These are phyloP conservation scores for Prionace glauca DNA, from an alignment of 2,797 vertebrate species.

Conservation along the genomic window DNA sequence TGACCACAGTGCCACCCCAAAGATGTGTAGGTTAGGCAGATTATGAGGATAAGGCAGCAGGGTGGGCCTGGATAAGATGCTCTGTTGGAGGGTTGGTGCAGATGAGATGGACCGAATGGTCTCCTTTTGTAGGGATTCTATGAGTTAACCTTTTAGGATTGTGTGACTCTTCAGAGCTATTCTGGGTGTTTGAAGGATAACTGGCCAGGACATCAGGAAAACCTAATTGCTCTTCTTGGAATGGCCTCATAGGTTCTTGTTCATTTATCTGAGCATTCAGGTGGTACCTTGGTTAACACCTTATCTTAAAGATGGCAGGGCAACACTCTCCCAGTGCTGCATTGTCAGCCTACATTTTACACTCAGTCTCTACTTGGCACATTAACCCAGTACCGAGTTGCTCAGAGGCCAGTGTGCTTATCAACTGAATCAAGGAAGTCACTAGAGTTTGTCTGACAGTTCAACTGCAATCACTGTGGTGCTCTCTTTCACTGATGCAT, in stretches of 20 bases:
- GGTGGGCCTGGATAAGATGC: too few relatives aligned
- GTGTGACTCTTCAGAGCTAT: too few relatives aligned
- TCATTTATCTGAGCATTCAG: neutral
- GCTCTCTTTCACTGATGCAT: too few relatives aligned
- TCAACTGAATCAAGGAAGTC: neutral
- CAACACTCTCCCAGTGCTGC: neutral
- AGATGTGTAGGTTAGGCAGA: too few relatives aligned
- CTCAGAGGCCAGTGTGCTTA: neutral
- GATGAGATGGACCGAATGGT: too few relatives aligned
- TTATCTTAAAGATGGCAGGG: neutral
- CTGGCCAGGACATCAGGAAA: neutral
- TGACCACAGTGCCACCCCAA: too few relatives aligned
- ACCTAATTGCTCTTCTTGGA: neutral
- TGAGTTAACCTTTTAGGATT: too few relatives aligned
- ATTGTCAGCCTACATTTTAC: neutral
- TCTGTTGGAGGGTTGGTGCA: too few relatives aligned
- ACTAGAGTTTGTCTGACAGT: neutral
- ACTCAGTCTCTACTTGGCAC: too few relatives aligned
- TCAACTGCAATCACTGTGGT: neutral
- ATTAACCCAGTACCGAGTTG: neutral
- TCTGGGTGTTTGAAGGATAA: neutral
- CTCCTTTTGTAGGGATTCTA: too few relatives aligned
- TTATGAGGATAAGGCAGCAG: too few relatives aligned
- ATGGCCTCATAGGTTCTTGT: neutral
- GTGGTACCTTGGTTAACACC: neutral